Evolutionary conservation across 2,113 vertebrate genomes (phyloP).

Genomic region (Varanus salvator): DNA sequence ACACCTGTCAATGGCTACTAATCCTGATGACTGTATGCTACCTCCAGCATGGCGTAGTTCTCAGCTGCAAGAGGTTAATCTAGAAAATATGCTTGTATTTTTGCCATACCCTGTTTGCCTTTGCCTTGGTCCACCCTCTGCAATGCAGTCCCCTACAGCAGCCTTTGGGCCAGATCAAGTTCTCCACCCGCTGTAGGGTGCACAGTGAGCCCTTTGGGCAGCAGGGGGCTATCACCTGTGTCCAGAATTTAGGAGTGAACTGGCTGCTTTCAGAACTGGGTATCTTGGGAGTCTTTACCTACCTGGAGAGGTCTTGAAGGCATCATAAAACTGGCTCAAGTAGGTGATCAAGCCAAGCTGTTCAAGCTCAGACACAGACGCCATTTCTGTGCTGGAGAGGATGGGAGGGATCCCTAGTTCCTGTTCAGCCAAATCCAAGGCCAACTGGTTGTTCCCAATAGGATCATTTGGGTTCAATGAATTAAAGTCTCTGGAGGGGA

Average conservation of each 20-base stretch:
- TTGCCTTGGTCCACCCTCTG: too few species aligned
- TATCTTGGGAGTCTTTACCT: neutral
- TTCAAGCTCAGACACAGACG: slow-evolving; percentile 76
- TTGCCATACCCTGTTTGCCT: too few species aligned
- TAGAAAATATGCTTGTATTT: too few species aligned
- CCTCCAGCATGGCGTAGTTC: neutral
- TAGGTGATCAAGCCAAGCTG: slow-evolving; percentile 91
- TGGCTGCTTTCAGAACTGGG: neutral
- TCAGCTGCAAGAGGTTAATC: too few species aligned
- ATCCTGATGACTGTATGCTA: neutral
- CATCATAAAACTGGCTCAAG: slow-evolving; percentile 88
- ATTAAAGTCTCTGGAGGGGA: slow-evolving; percentile 79
- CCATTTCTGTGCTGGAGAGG: slow-evolving; percentile 84
- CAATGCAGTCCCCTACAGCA: too few species aligned
- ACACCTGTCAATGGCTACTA: neutral
- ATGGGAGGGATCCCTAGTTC: slow-evolving; percentile 89
- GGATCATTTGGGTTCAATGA: slow-evolving; percentile 73
- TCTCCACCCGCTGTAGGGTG: neutral
- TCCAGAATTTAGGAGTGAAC: neutral
- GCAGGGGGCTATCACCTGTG: neutral
- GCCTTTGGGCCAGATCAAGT: too few species aligned
- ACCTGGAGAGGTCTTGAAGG: slow-evolving; percentile 75
- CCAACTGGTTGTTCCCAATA: slow-evolving; percentile 79
- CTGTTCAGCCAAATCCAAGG: slow-evolving; percentile 82
- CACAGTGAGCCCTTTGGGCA: neutral